Conservation (phyloP, 2,113 vertebrate genomes). For the Dinomys branickii region DNA sequence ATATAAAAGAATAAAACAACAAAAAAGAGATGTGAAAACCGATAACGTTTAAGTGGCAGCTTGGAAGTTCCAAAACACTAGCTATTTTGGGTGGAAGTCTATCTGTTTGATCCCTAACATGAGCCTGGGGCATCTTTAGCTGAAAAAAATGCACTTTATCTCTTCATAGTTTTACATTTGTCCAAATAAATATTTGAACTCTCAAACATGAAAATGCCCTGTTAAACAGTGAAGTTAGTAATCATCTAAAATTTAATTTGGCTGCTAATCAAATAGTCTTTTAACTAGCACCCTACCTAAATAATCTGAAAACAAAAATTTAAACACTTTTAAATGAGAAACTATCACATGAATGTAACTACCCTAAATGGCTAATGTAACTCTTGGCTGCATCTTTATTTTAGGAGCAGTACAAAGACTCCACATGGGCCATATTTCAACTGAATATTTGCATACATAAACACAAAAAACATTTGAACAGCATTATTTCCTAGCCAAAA, state of each 20-base stretch:
- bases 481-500: background rate
- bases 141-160: background rate
- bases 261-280: background rate
- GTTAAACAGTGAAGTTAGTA: background rate
- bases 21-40: background rate
- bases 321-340: background rate
- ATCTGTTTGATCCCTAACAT: background rate
- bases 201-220: background rate
- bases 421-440: background rate
- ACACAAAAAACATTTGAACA: background rate
- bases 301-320: background rate
- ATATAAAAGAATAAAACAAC: background rate
- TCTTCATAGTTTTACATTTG: background rate
- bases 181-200: background rate
- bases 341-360: background rate
- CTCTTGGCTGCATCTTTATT: too few species aligned
- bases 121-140: too few species aligned
- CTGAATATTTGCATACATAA: background rate
- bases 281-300: too few species aligned
- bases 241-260: background rate
- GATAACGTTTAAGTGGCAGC: background rate
- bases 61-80: too few species aligned
- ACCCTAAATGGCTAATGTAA: background rate
- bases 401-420: background rate
- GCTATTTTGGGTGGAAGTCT: background rate